Conservation (phyloP, 2,888 invertebrate genomes). For the Spodoptera littoralis region DNA sequence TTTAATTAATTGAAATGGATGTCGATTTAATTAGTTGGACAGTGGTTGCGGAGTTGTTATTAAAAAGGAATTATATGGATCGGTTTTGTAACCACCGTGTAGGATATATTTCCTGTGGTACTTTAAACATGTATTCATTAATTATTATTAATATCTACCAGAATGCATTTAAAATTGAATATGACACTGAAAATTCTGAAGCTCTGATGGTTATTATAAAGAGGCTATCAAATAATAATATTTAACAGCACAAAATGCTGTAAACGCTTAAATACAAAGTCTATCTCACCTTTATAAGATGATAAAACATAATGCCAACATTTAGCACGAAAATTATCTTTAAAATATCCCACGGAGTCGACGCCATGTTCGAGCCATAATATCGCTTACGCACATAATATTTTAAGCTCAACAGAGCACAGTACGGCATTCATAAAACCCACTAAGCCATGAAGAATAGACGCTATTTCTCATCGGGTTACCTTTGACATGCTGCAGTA, state of each 20-base stretch:
- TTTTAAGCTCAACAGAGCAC: constrained; percentile 45
- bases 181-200: no score
- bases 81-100: no score
- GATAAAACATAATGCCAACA: constrained; percentile 40
- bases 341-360: constrained; percentile 27
- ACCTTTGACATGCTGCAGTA: constrained; percentile 28
- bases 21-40: constrained; percentile 12
- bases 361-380: constrained; percentile 37
- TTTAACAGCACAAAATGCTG: background rate
- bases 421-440: constrained; percentile 49
- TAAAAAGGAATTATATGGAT: background rate
- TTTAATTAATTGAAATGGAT: constrained; percentile 44
- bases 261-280: constrained; percentile 13
- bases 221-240: background rate
- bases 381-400: constrained; percentile 57
- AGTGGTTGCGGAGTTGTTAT: constrained; percentile 7
- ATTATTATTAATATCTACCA: no score
- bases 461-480: constrained; percentile 33
- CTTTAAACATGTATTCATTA: no score
- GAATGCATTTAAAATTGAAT: no score
- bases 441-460: constrained; percentile 36
- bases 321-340: constrained; percentile 50
- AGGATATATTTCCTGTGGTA: no score
- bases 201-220: no score
- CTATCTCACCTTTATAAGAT: constrained; percentile 22